Evolutionary conservation across 2,888 invertebrate species (phyloP).

Genomic region (Phengaris alcon): DNA sequence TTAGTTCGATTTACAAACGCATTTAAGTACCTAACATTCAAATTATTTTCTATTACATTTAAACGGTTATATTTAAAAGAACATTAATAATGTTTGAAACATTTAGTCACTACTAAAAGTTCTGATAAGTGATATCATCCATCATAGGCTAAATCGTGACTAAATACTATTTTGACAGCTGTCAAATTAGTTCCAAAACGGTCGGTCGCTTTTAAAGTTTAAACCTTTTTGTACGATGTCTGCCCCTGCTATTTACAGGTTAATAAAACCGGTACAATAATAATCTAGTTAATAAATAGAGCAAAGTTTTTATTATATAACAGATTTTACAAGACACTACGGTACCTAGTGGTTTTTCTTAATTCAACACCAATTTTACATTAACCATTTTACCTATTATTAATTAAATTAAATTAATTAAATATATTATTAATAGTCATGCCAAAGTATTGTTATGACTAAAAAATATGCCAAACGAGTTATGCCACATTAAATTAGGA

Average conservation of each 20-base stretch:
- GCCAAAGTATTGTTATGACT: too few relatives aligned
- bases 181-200: conserved; percentile 62
- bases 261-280: neutral
- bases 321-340: too few relatives aligned
- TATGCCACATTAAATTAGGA: too few relatives aligned
- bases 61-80: conserved; percentile 12
- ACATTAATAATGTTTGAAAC: conserved; percentile 19
- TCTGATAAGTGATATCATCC: conserved; percentile 17
- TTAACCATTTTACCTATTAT: too few relatives aligned
- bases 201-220: conserved; percentile 40
- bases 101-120: conserved; percentile 17
- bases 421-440: too few relatives aligned
- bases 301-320: neutral
- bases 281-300: neutral
- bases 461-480: too few relatives aligned
- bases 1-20: neutral
- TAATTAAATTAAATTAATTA: too few relatives aligned
- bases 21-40: neutral
- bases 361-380: too few relatives aligned
- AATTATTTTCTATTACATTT: neutral
- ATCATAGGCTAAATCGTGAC: conserved; percentile 37
- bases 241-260: neutral
- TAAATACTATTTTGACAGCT: conserved; percentile 63
- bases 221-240: conserved; percentile 24
- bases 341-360: too few relatives aligned